phyloP scores from a whole-genome alignment of 2,888 invertebrate genomes.

The Andrena praecox region DNA sequence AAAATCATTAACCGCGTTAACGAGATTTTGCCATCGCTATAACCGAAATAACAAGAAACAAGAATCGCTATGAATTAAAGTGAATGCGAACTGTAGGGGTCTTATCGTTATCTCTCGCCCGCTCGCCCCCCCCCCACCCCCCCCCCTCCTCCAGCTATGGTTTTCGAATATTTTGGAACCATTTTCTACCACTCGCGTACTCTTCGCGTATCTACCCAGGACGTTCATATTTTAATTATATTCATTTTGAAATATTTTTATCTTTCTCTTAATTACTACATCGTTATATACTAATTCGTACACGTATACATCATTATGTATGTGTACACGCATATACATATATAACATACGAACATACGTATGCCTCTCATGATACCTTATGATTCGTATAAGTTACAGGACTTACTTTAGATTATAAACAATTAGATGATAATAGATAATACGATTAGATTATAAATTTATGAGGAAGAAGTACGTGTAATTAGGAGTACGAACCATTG shows the following conservation, averaged over 20 bases:
- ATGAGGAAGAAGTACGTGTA: conserved; percentile 69
- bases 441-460: conserved; percentile 68
- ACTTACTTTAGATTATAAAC: conserved; percentile 72
- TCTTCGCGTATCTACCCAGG: conserved; percentile 69
- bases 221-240: conserved; percentile 83
- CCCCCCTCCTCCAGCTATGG: background rate
- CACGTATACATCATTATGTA: conserved; percentile 56
- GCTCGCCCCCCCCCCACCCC: background rate
- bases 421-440: conserved; percentile 72
- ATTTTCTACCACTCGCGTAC: conserved; percentile 58
- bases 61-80: too few species aligned
- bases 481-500: conserved; percentile 70
- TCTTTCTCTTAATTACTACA: conserved; percentile 74
- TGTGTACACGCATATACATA: conserved; percentile 59
- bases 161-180: conserved; percentile 48
- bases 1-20: conserved; percentile 1
- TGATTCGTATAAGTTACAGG: conserved; percentile 72
- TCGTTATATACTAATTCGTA: conserved; percentile 65
- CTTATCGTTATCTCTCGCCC: too few species aligned
- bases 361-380: conserved; percentile 55
- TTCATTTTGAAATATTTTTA: conserved; percentile 78
- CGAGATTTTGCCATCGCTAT: background rate
- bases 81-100: too few species aligned
- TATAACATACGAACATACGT: conserved; percentile 43
- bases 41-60: conserved; percentile 11